Evolutionary conservation across 2,113 vertebrate genomes (phyloP).

Genomic region (Phyllostomus hastatus): DNA sequence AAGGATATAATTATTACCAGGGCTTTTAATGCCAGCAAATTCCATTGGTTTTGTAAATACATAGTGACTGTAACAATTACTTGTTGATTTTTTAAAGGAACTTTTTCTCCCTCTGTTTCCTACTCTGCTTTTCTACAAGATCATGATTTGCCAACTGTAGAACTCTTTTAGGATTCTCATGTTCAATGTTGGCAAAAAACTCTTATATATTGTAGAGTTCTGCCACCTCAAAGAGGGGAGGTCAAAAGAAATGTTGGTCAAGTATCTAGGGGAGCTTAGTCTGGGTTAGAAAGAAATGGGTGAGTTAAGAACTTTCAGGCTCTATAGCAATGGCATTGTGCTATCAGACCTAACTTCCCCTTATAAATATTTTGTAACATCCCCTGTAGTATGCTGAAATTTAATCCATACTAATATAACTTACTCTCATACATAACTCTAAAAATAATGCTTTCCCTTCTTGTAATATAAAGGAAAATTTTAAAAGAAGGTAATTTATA

Average conservation of each 20-base stretch:
- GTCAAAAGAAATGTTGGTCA: neutral
- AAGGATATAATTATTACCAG: neutral
- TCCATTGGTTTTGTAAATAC: neutral
- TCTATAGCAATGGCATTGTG: neutral
- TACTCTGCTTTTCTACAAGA: neutral
- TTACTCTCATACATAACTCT: neutral
- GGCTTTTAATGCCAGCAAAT: neutral
- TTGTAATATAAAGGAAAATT: neutral
- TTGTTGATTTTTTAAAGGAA: slow-evolving; percentile 22
- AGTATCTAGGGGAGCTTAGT: neutral
- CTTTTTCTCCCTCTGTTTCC: neutral
- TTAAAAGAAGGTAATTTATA: neutral
- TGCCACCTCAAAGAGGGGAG: neutral
- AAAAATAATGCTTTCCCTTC: neutral
- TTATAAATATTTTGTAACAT: slow-evolving; percentile 1
- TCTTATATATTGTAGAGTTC: neutral
- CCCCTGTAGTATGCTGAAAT: neutral
- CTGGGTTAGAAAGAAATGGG: neutral
- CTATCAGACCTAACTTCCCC: neutral
- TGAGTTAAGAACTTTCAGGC: neutral
- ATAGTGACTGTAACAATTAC: neutral
- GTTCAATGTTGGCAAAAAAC: neutral
- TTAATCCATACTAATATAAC: neutral
- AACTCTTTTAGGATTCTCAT: neutral
- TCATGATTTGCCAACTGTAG: neutral